A percentile compares a stretch with the other conserved stretches of the same genome.
Evolutionary conservation across 2,113 vertebrate species (phyloP).

Genomic region (Irena cyanogastra): DNA sequence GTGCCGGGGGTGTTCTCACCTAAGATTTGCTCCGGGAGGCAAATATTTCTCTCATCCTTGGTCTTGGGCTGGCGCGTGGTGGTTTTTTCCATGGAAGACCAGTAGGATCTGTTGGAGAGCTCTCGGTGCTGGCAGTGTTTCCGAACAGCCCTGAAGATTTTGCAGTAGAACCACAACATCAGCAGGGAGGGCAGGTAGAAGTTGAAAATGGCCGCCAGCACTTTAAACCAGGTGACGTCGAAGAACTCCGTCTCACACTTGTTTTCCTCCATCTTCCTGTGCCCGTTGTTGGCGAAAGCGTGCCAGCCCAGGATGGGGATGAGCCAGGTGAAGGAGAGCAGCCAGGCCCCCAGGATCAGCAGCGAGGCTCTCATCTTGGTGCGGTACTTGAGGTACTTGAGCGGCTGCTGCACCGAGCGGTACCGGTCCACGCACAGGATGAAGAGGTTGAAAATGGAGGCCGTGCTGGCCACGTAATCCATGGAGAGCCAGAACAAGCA

Average conservation of each 20-base stretch:
- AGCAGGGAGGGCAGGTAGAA: slow-evolving; percentile 90
- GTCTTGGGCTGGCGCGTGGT: not conserved
- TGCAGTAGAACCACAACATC: slow-evolving; percentile 91
- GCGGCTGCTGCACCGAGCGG: slow-evolving; percentile 87
- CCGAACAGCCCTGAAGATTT: slow-evolving; percentile 85
- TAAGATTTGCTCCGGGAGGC: not conserved
- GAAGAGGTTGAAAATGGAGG: slow-evolving; percentile 93
- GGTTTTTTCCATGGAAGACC: not conserved
- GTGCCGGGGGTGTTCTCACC: not conserved
- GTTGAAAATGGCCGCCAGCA: slow-evolving; percentile 86
- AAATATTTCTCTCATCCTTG: not conserved
- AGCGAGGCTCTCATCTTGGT: slow-evolving; percentile 81
- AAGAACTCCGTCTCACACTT: slow-evolving; percentile 92
- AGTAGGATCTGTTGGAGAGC: slow-evolving; percentile 66
- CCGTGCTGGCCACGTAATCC: slow-evolving; percentile 95
- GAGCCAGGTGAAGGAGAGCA: slow-evolving; percentile 87
- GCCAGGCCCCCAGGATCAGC: slow-evolving; percentile 85
- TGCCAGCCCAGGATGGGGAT: slow-evolving; percentile 92
- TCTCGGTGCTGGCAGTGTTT: slow-evolving; percentile 82
- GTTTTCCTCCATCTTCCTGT: not conserved
- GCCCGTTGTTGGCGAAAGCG: slow-evolving; percentile 58
- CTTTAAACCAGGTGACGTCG: slow-evolving; percentile 89
- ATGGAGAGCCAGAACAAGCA: slow-evolving; percentile 97
- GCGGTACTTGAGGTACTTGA: slow-evolving; percentile 87
- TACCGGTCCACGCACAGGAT: slow-evolving; percentile 91